Base-by-base conservation (phyloP, 2,888 invertebrate genomes). In the Apomyelois bistriatella region DNA sequence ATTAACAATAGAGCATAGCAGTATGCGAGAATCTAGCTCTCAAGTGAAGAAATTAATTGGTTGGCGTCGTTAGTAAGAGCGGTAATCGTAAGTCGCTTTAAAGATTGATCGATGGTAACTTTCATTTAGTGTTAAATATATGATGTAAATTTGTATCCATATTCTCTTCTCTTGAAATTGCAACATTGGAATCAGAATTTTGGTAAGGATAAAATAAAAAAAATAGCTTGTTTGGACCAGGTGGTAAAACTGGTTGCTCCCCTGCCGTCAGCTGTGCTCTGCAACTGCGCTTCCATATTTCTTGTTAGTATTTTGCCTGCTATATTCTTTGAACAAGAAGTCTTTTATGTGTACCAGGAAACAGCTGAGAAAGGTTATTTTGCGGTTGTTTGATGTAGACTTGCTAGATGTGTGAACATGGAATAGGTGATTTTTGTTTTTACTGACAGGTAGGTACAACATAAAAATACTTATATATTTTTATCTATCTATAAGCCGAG, bases 231-330 rank as follows among this genome's bases (percentile, higher is more conserved):
- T 63, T 63, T 62, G 57, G 60, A 66, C 81, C 82, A 83, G 80
- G 72, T 83, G 82, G 74, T 58, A 60, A 79, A 87, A 87, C 86
- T 82, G 81, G 85, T 87, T 85, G 68, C 65, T 64, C 68, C 69
- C 70, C 62, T 70, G 69, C 58, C 65, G 74, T 78, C 79, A 80
- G 77, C 75, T 82, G 79, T 68, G 68, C 68, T 70, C 59, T 61
- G 67, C 67, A 65, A 73, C 62, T 71, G 69, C 67, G 62, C 63
- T 62, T 65, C 59, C 60, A 74, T 72, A 77, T 76, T 77, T 75
- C 66, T 64, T 62, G 61, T 59, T 46, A 49, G 52, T 54, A 54
- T 58, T 49, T 57, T 58, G 15, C 17, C 22, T 35, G 49, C 32
- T 40, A 47, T 47, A 41, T 7, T 28, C 10, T 40, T 50, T 40